Conservation (phyloP, 2,797 vertebrate species). For the Gadopsis marmoratus region DNA sequence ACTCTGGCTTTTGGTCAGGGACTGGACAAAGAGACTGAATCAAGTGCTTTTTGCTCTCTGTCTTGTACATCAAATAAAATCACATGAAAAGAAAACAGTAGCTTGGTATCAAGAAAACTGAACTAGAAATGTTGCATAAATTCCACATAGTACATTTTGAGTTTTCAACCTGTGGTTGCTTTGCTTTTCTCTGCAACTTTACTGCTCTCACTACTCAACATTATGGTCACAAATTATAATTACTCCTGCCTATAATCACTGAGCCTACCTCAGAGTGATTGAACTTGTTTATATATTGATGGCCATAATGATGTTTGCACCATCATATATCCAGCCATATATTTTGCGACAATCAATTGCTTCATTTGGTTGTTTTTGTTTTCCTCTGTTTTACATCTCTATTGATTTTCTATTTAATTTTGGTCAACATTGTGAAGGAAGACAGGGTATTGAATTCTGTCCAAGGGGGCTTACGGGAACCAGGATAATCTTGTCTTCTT, state of each 20-base stretch:
- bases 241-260: slow-evolving; percentile 52
- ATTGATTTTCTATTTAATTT: slow-evolving; percentile 86
- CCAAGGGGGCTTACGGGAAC: slow-evolving; percentile 77
- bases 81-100: background rate
- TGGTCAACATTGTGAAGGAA: slow-evolving; percentile 82
- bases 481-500: slow-evolving; percentile 73
- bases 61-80: slow-evolving; percentile 27
- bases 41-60: slow-evolving; percentile 2
- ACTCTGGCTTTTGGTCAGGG: slow-evolving; percentile 29
- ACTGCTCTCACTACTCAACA: slow-evolving; percentile 23
- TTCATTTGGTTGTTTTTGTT: slow-evolving; percentile 79
- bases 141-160: background rate
- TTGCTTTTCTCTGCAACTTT: slow-evolving; percentile 1
- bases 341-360: slow-evolving; percentile 71
- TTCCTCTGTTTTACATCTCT: slow-evolving; percentile 80
- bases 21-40: slow-evolving; percentile 36
- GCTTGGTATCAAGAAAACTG: background rate
- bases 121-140: background rate
- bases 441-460: slow-evolving; percentile 82
- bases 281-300: slow-evolving; percentile 61
- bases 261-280: slow-evolving; percentile 58
- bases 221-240: slow-evolving; percentile 54
- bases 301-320: slow-evolving; percentile 65
- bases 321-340: slow-evolving; percentile 61
- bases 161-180: background rate